phyloP scores from a whole-genome alignment of 2,113 vertebrate species.

The Bettongia penicillata region DNA sequence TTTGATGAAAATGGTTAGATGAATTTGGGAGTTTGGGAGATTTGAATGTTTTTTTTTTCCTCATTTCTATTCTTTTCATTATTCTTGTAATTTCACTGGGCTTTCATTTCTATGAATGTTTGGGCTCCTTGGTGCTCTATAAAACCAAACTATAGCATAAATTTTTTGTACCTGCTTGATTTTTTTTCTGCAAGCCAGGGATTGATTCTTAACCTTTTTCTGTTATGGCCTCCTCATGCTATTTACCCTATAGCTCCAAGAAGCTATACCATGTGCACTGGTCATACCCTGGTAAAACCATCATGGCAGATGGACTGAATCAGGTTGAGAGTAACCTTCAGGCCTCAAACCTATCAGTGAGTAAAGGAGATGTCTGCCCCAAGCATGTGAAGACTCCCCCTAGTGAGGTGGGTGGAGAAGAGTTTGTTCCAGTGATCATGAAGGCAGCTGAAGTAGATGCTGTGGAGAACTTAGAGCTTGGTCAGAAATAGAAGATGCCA shows the following conservation, averaged over 20 bases:
- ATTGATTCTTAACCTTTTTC: background rate
- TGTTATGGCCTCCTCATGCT: background rate
- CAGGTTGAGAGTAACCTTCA: background rate
- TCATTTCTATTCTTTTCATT: background rate
- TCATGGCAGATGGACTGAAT: background rate
- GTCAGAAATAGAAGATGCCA: background rate
- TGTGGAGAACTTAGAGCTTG: background rate
- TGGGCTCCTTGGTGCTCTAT: background rate
- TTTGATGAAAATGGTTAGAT: background rate
- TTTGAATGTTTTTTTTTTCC: background rate
- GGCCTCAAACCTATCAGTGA: background rate
- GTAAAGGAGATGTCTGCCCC: background rate
- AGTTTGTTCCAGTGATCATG: background rate
- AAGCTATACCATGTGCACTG: background rate
- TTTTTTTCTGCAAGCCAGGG: background rate
- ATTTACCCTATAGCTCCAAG: background rate
- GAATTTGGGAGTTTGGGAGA: background rate
- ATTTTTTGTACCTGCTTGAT: background rate
- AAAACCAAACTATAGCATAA: background rate
- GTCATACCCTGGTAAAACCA: background rate
- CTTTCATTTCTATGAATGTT: background rate
- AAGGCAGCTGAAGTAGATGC: background rate
- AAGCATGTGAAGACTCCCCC: background rate
- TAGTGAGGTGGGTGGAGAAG: background rate
- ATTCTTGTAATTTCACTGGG: background rate